Evolutionary conservation across 2,888 invertebrate genomes (phyloP).

Genomic region (Ornithoptera priamus): DNA sequence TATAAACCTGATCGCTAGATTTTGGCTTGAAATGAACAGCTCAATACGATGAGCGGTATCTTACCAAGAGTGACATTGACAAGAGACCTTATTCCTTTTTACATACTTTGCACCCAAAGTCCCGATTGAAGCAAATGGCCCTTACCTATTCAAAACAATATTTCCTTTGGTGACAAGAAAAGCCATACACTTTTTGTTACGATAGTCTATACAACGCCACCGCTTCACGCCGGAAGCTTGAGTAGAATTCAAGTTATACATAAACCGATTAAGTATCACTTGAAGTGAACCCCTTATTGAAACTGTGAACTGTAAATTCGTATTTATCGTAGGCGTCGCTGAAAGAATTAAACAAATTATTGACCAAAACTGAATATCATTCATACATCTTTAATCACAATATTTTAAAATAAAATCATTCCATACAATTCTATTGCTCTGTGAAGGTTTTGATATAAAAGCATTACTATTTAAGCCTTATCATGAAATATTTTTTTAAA

Average conservation of each 20-base stretch:
- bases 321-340: conserved; percentile 35
- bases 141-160: conserved; percentile 67
- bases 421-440: too few relatives aligned
- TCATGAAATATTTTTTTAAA: too few relatives aligned
- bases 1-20: too few relatives aligned
- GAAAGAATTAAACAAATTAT: conserved; percentile 1
- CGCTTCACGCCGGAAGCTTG: conserved; percentile 51
- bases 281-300: conserved; percentile 73
- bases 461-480: too few relatives aligned
- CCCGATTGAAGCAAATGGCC: conserved; percentile 3
- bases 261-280: conserved; percentile 70
- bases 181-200: conserved; percentile 66
- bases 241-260: conserved; percentile 67
- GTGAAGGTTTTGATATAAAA: too few relatives aligned
- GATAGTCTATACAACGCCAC: conserved; percentile 76
- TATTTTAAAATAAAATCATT: not conserved
- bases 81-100: not conserved
- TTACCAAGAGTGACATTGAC: too few relatives aligned
- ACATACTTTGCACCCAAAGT: not conserved
- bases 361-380: not conserved
- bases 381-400: not conserved
- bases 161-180: conserved; percentile 68
- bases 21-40: too few relatives aligned
- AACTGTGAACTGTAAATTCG: conserved; percentile 42
- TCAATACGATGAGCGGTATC: too few relatives aligned